Conservation (phyloP, 1,140 invertebrate species). For the Trachymyrmex septentrionalis region DNA sequence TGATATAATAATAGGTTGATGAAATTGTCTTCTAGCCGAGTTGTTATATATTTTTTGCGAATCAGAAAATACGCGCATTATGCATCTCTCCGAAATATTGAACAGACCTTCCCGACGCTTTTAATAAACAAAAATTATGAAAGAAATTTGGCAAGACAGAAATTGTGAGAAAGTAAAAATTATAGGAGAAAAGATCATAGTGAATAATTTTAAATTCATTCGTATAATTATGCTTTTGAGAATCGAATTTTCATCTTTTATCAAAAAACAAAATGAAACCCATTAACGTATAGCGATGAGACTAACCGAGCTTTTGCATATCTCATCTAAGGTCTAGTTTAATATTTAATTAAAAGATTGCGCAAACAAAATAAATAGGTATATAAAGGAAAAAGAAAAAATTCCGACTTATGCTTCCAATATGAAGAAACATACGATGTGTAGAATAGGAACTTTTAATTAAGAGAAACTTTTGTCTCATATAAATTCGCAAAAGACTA, state of each 20-base stretch:
- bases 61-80: slow-evolving; percentile 2
- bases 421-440: slow-evolving; percentile 15
- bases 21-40: slow-evolving; percentile 42
- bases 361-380: neutral
- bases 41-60: slow-evolving; percentile 4
- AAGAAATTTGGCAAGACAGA: neutral
- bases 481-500: slow-evolving; percentile 7
- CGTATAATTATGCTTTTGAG: neutral
- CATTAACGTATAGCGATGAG: neutral
- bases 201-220: slow-evolving; percentile 16
- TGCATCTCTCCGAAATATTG: neutral
- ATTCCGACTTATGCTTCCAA: slow-evolving; percentile 59
- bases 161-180: neutral
- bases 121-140: neutral
- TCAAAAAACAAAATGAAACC: neutral
- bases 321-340: slow-evolving; percentile 18
- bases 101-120: slow-evolving; percentile 5
- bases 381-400: neutral
- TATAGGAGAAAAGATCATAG: neutral
- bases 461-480: slow-evolving; percentile 31
- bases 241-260: neutral
- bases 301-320: neutral
- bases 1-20: neutral
- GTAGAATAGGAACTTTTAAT: slow-evolving; percentile 29
- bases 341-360: neutral